phyloP scores from a whole-genome alignment of 1,140 invertebrate genomes.

The Lordiphosa mommai region DNA sequence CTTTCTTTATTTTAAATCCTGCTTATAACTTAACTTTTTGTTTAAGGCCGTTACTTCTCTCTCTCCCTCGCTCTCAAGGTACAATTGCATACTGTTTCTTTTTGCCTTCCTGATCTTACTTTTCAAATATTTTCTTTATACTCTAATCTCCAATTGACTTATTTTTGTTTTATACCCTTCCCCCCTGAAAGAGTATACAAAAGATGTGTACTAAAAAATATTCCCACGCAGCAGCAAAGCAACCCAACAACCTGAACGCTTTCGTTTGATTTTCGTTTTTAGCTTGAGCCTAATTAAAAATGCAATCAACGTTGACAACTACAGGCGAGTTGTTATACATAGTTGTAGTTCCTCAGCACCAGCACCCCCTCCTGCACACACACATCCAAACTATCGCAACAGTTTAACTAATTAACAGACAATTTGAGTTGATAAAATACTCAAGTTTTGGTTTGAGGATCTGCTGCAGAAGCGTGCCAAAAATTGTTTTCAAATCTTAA shows the following conservation, averaged over 20 bases:
- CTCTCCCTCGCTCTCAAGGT: too few relatives aligned
- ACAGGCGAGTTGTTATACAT: background rate
- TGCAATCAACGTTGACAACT: conserved; percentile 41
- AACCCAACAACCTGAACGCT: conserved; percentile 22
- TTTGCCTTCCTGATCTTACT: too few relatives aligned
- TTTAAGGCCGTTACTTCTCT: too few relatives aligned
- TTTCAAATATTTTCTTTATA: background rate
- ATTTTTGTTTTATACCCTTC: background rate
- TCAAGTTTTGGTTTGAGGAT: conserved; percentile 9
- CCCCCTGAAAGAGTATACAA: background rate
- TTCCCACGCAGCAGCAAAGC: conserved; percentile 34
- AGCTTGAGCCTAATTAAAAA: conserved; percentile 46
- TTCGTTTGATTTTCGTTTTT: conserved; percentile 28
- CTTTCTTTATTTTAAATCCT: too few relatives aligned
- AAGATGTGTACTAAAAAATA: conserved; percentile 14
- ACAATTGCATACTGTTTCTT: too few relatives aligned
- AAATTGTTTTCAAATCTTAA: conserved; percentile 3
- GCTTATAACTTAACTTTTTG: too few relatives aligned
- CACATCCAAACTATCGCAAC: conserved; percentile 1
- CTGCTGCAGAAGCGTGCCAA: background rate
- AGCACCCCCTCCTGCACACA: too few relatives aligned
- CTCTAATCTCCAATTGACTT: background rate
- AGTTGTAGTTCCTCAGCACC: too few relatives aligned
- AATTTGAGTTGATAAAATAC: conserved; percentile 2
- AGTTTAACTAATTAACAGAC: conserved; percentile 30